phyloP scores from a whole-genome alignment of 2,113 vertebrate species.

The Machaerirhynchus nigripectus region DNA sequence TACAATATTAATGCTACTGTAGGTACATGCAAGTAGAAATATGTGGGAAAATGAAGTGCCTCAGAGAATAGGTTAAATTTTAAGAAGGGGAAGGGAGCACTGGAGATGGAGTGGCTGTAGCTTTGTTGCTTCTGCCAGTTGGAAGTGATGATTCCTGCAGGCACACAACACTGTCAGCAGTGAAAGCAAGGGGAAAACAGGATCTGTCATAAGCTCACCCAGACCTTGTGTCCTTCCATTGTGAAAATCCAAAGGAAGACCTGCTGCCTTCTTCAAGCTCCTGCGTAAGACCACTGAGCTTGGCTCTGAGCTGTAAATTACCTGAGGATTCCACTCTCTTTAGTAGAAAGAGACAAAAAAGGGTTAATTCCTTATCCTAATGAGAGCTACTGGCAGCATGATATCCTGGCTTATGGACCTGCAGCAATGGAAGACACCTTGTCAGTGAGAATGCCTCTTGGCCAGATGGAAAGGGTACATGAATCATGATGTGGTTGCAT shows the following conservation, averaged over 20 bases:
- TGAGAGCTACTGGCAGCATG: not conserved
- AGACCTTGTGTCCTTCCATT: not conserved
- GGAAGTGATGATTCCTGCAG: not conserved
- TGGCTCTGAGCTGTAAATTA: not conserved
- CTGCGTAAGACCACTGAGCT: not conserved
- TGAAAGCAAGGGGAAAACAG: not conserved
- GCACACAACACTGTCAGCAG: not conserved
- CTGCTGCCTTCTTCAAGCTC: not conserved
- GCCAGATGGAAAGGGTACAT: not conserved
- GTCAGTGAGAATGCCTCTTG: not conserved
- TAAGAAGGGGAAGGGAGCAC: not conserved
- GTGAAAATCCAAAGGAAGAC: not conserved
- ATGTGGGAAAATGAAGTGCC: not conserved
- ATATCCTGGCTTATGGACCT: not conserved
- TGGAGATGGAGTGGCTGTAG: not conserved
- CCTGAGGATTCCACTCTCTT: not conserved
- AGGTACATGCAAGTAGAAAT: not conserved
- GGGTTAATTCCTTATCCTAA: not conserved
- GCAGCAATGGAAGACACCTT: not conserved
- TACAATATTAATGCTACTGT: not conserved
- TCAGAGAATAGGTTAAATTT: not conserved
- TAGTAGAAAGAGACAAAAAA: not conserved
- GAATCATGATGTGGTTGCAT: not conserved
- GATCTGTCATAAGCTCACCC: not conserved
- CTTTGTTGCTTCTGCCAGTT: not conserved